These are phyloP conservation scores for Megaceryle torquata DNA, from an alignment of 2,113 vertebrate species.

Conservation along the genomic window DNA sequence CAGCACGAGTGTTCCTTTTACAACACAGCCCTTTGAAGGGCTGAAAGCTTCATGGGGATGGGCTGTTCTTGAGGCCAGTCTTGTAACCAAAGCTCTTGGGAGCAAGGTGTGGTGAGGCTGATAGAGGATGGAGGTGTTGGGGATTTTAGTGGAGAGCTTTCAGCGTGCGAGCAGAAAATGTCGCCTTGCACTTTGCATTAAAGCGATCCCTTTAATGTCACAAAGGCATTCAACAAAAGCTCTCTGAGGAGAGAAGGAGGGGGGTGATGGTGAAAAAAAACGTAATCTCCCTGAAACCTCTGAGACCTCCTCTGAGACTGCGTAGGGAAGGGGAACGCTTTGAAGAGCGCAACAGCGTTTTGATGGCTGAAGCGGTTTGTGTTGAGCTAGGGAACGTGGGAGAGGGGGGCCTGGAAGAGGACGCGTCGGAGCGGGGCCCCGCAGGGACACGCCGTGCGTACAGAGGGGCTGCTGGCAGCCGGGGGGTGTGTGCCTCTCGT, in stretches of 20 bases:
- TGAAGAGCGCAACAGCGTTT: background rate
- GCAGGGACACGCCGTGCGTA: background rate
- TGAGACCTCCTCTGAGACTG: conserved; percentile 1
- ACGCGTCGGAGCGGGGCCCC: background rate
- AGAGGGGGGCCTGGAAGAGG: background rate
- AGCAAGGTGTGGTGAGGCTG: conserved; percentile 39
- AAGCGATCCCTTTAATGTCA: conserved; percentile 36
- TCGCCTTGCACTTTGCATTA: background rate
- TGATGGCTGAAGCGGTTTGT: conserved; percentile 26
- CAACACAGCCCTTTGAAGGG: conserved; percentile 7
- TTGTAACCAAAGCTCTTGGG: background rate
- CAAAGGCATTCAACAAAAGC: background rate
- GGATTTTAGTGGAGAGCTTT: background rate
- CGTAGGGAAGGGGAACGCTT: background rate
- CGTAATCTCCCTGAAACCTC: conserved; percentile 41
- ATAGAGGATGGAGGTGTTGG: background rate
- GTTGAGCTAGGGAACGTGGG: background rate
- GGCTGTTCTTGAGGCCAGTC: background rate
- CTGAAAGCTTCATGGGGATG: background rate
- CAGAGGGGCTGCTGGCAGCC: background rate
- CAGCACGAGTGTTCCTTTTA: background rate
- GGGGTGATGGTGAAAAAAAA: background rate
- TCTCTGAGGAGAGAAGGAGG: conserved; percentile 1
- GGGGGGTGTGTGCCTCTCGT: background rate
- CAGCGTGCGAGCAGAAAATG: background rate